Base-by-base conservation (phyloP, 2,888 invertebrate genomes). In the Chrysolina oricalcia region DNA sequence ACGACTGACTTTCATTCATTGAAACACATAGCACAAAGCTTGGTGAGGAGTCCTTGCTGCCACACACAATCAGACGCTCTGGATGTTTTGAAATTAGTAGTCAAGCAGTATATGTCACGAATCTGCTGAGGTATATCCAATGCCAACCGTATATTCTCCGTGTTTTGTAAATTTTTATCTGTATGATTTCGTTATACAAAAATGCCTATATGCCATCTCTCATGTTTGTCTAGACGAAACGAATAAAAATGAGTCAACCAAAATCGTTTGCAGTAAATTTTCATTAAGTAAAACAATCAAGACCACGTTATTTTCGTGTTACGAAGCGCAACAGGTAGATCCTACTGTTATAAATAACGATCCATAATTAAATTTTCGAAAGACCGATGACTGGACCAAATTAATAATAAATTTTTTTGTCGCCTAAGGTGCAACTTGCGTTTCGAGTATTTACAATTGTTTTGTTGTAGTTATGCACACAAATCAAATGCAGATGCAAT, bases 341-440 rank as follows among this genome's bases (percentile, higher is more conserved):
- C 65, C 63, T 67, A 41, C 43, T 23, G 72, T 75, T 59, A 75
- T 78, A 78, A 75, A 78, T 75, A 75, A 73, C 67, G 73, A 66
- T 27, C 46, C 71, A 56, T 69, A 75, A 73, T 78, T 72, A 78
- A 72, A 75, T 71, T 78, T 73, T 68, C 43, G 67, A 75, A 69
- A 70, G 65, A 70, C 46, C 48, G 67, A 62, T 65, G 78, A 75
- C 73, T 73, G 70, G 46, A 59, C 69, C 66, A 73, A 71, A 73
- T 73, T 56, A 73, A 69, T 59, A 73, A 75, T 78, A 69, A 78
- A 78, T 75, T 73, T 73, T 68, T 73, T 70, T 62, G 73, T 71
- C 73, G 75, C 75, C 64, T 50, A 41, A 21, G 69, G 68, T 68
- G 21, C 35, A 43, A 64, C 56, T 21, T 46, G 63, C 40, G 64